These are phyloP conservation scores for Drosophila crucigera DNA, from an alignment of 2,888 invertebrate species.

Conservation along the genomic window DNA sequence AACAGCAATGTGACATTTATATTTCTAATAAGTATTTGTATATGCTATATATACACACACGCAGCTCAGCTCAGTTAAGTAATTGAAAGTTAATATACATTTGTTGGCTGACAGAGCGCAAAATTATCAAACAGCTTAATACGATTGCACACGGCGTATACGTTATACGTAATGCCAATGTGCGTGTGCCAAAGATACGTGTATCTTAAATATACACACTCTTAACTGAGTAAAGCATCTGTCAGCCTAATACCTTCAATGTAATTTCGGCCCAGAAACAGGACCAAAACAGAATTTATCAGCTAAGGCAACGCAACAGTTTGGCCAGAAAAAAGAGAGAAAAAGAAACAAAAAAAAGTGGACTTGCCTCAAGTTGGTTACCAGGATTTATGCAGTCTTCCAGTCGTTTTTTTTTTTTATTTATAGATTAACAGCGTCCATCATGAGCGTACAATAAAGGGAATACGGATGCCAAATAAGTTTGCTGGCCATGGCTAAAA, in stretches of 20 bases:
- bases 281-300: conserved; percentile 50
- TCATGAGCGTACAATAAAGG: conserved; percentile 72
- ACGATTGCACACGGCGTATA: conserved; percentile 24
- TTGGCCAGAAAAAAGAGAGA: conserved; percentile 26
- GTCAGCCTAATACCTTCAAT: conserved; percentile 66
- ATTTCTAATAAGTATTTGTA: conserved; percentile 27
- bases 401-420: conserved; percentile 48
- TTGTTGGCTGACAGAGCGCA: conserved; percentile 38
- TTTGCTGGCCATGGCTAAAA: conserved; percentile 33
- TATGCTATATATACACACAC: conserved; percentile 4
- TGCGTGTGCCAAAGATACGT: conserved; percentile 2
- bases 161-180: conserved; percentile 17
- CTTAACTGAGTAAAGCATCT: conserved; percentile 18
- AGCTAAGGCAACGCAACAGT: conserved; percentile 63
- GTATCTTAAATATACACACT: conserved; percentile 19
- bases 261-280: conserved; percentile 46
- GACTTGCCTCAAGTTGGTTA: conserved; percentile 18
- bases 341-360: background rate
- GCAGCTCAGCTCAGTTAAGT: conserved; percentile 34
- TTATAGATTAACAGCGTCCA: conserved; percentile 76
- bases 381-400: conserved; percentile 28
- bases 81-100: conserved; percentile 65
- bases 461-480: conserved; percentile 39
- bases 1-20: conserved; percentile 41
- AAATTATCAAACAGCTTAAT: conserved; percentile 53